phyloP scores from a whole-genome alignment of 2,888 invertebrate species.

The Coelinius sp. region DNA sequence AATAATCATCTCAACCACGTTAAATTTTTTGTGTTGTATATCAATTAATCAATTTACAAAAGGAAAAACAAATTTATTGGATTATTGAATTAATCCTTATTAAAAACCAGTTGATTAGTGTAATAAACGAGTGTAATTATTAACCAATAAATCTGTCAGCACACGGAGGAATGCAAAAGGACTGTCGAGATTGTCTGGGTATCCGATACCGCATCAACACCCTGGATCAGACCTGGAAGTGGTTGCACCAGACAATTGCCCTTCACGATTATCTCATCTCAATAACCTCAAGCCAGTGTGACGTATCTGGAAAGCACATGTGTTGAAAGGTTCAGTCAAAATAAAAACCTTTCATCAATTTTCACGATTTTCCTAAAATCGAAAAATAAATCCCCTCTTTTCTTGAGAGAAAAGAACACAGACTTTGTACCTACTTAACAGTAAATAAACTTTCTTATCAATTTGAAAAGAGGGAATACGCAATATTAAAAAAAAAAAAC shows the following conservation, averaged over 20 bases:
- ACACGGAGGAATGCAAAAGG: conserved; percentile 75
- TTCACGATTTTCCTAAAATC: neutral
- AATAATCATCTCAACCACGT: neutral
- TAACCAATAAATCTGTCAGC: conserved; percentile 62
- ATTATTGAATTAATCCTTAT: neutral
- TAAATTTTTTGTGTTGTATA: neutral
- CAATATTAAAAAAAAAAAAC: neutral
- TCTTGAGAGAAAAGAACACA: neutral
- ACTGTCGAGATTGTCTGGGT: conserved; percentile 87
- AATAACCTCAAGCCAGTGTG: conserved; percentile 82
- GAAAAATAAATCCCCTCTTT: neutral
- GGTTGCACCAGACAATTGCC: conserved; percentile 91
- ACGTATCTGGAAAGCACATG: conserved; percentile 65
- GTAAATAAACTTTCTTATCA: neutral
- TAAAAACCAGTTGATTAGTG: neutral
- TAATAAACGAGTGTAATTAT: conserved; percentile 44
- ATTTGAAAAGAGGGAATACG: neutral
- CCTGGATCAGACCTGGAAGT: conserved; percentile 95
- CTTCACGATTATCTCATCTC: conserved; percentile 90
- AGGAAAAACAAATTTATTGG: too few species aligned
- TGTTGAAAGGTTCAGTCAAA: conserved; percentile 31
- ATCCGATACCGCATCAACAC: conserved; percentile 90
- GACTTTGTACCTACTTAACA: neutral
- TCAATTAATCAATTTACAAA: too few species aligned
- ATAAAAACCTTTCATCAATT: neutral